Conservation (phyloP, 1,140 invertebrate species). For the Stratiolaelaps scimitus region DNA sequence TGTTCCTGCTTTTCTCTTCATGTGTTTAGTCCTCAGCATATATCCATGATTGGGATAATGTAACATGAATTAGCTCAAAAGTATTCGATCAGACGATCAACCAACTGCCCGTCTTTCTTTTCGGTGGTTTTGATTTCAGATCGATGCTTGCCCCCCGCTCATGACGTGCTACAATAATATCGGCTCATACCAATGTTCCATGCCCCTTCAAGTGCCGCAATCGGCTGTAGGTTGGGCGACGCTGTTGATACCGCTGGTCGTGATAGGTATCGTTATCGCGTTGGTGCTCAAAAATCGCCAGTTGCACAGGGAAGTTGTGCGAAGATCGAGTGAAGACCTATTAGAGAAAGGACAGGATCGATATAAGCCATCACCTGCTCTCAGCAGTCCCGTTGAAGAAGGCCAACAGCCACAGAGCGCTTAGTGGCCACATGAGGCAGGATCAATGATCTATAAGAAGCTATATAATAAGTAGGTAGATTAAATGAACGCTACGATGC, state of each 20-base stretch:
- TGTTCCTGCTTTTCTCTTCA: background rate
- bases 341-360: slow-evolving; percentile 4
- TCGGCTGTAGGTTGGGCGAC: background rate
- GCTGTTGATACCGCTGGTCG: background rate
- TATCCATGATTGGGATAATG: background rate
- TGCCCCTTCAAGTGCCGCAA: background rate
- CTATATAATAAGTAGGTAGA: too few species aligned
- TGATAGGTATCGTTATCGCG: background rate
- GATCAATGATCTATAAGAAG: too few species aligned
- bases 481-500: too few species aligned
- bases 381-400: too few species aligned
- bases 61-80: background rate
- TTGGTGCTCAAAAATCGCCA: background rate
- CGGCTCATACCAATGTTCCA: slow-evolving; percentile 7
- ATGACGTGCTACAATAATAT: slow-evolving; percentile 24
- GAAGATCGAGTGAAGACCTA: slow-evolving; percentile 14
- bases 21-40: background rate
- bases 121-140: background rate
- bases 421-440: too few species aligned
- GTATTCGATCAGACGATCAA: background rate
- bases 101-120: background rate
- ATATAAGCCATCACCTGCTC: too few species aligned
- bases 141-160: background rate
- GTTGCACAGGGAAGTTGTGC: background rate
- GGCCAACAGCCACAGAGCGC: too few species aligned